These are phyloP conservation scores for Halocynthia roretzi DNA, from an alignment of 23 tunicate genomes.

Conservation along the genomic window DNA sequence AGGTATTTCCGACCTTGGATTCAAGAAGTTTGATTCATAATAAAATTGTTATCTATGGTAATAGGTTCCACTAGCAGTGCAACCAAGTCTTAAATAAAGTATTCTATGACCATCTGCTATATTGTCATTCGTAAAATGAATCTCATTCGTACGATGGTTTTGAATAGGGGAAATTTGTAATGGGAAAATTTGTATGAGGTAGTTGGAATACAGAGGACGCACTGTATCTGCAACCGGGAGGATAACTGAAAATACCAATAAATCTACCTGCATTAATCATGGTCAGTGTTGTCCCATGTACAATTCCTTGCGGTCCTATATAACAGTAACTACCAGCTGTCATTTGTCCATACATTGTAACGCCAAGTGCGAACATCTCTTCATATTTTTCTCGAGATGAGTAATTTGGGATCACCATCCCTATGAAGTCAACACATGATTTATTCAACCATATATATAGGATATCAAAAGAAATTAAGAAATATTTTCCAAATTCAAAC, in stretches of 20 bases:
- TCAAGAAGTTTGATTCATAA: neutral
- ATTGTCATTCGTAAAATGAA: no score
- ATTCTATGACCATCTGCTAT: no score
- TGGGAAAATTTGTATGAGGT: no score
- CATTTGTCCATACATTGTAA: slow-evolving; percentile 96
- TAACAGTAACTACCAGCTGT: slow-evolving; percentile 99
- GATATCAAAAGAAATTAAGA: no score
- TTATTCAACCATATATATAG: neutral
- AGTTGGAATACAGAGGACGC: no score
- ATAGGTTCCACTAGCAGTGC: neutral
- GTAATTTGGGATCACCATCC: slow-evolving; percentile 93
- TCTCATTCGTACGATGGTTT: no score
- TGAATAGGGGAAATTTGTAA: no score
- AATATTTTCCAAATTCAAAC: no score
- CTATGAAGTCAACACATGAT: slow-evolving; percentile 6
- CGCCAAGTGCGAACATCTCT: slow-evolving; percentile 92
- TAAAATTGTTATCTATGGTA: neutral
- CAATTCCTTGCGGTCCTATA: slow-evolving; percentile 98
- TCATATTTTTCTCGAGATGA: slow-evolving; percentile 68
- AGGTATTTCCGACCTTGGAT: slow-evolving; percentile 68
- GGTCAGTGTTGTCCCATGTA: slow-evolving; percentile 96
- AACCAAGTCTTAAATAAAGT: neutral
- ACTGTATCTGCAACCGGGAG: no score
- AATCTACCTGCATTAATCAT: slow-evolving; percentile 76
- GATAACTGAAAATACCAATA: no score